A percentile compares a stretch with the other conserved stretches of the same genome.
These are phyloP conservation scores for Agriopis aurantiaria DNA, from an alignment of 2,888 invertebrate genomes.

Conservation along the genomic window DNA sequence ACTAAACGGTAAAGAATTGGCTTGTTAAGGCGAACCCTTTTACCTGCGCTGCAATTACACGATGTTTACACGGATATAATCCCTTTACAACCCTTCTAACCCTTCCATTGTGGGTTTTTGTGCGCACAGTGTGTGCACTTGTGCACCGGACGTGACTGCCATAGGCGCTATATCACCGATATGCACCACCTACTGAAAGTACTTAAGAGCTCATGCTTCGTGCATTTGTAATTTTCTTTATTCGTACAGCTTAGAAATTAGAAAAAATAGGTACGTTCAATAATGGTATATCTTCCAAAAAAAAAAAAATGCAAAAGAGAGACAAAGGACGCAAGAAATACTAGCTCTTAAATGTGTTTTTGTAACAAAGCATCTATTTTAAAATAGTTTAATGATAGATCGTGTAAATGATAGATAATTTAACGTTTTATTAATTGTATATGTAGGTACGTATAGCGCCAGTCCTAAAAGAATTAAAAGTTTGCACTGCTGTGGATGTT, in stretches of 20 bases:
- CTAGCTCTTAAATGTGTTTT: no score
- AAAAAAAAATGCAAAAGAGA: no score
- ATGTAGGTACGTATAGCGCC: not conserved
- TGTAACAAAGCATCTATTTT: no score
- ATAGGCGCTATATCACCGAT: slow-evolving; percentile 55
- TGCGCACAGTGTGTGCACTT: slow-evolving; percentile 65
- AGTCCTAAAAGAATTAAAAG: no score
- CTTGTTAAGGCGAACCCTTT: slow-evolving; percentile 67
- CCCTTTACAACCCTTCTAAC: slow-evolving; percentile 78
- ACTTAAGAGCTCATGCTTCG: not conserved
- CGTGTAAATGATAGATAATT: no score
- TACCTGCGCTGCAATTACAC: slow-evolving; percentile 81
- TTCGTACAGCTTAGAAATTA: no score
- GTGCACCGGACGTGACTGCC: slow-evolving; percentile 66
- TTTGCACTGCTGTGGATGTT: no score
- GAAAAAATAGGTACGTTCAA: no score
- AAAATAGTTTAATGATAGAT: no score
- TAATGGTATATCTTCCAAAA: no score
- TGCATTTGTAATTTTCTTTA: no score
- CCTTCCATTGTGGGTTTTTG: slow-evolving; percentile 78
- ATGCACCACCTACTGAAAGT: slow-evolving; percentile 39
- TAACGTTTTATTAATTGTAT: not conserved
- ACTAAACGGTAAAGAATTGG: slow-evolving; percentile 52
- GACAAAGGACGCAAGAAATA: no score
- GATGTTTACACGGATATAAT: slow-evolving; percentile 84